Conservation (phyloP, 2,888 invertebrate genomes). For the Kryphioiulus occultus region DNA sequence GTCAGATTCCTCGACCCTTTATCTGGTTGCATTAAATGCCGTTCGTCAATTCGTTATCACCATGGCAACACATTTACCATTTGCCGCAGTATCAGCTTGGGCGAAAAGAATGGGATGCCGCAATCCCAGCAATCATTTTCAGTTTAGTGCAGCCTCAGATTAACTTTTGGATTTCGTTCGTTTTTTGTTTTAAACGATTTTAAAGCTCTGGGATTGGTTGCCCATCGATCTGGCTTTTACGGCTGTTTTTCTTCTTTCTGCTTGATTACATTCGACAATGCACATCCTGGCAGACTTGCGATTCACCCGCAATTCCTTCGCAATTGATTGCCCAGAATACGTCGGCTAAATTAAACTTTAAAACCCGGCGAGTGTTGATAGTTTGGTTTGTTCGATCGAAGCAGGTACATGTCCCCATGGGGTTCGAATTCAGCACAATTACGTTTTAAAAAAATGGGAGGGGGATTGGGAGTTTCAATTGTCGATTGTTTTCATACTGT, state of each 20-base stretch:
- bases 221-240: slow-evolving; percentile 21
- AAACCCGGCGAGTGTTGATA: background rate
- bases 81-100: background rate
- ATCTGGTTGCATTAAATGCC: background rate
- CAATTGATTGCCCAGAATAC: background rate
- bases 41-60: slow-evolving; percentile 18
- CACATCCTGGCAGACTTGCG: background rate
- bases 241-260: background rate
- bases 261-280: slow-evolving; percentile 13
- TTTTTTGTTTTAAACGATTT: background rate
- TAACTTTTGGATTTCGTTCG: slow-evolving; percentile 35
- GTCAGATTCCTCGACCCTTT: background rate
- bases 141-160: slow-evolving; percentile 32
- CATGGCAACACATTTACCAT: slow-evolving; percentile 21
- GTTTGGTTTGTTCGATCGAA: background rate
- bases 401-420: background rate
- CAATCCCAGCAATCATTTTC: slow-evolving; percentile 40
- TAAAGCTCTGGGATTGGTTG: slow-evolving; percentile 22
- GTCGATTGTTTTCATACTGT: background rate
- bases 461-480: background rate
- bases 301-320: background rate
- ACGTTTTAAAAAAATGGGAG: background rate
- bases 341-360: slow-evolving; percentile 20
- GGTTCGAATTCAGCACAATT: background rate
- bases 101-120: slow-evolving; percentile 28